Evolutionary conservation across 1,140 invertebrate species (phyloP).

Genomic region (Himalopsyche phryganea): DNA sequence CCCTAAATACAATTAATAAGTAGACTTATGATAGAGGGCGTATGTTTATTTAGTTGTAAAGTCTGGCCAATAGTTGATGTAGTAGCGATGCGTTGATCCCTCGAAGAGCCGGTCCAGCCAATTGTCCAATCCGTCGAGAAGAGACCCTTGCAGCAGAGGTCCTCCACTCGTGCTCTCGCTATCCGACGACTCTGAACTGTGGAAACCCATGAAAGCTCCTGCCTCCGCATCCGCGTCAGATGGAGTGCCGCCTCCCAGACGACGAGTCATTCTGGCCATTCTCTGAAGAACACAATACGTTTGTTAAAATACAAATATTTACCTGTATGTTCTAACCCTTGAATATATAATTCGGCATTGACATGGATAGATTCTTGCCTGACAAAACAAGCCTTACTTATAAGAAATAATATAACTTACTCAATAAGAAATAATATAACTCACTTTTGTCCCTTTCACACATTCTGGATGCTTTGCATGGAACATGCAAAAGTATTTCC

Average conservation of each 20-base stretch:
- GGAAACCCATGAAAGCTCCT: constrained; percentile 77
- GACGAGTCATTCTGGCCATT: constrained; percentile 63
- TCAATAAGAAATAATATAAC: too few relatives aligned
- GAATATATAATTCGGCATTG: too few relatives aligned
- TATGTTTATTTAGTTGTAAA: constrained; percentile 64
- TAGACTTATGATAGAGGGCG: neutral
- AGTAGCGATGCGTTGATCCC: constrained; percentile 89
- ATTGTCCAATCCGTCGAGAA: constrained; percentile 88
- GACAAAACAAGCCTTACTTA: too few relatives aligned
- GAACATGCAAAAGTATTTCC: constrained; percentile 98
- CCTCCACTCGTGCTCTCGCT: constrained; percentile 38
- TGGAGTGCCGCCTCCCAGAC: constrained; percentile 48
- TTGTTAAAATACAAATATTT: constrained; percentile 2
- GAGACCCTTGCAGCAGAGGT: constrained; percentile 55
- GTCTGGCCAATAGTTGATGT: constrained; percentile 96
- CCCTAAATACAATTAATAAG: neutral
- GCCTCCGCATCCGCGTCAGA: constrained; percentile 62
- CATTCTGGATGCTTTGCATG: constrained; percentile 83
- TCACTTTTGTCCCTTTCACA: constrained; percentile 56
- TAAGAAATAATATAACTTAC: too few relatives aligned
- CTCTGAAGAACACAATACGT: constrained; percentile 53
- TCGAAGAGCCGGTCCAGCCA: constrained; percentile 97
- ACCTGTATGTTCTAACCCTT: too few relatives aligned
- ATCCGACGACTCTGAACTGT: constrained; percentile 68
- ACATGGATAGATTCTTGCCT: too few relatives aligned